phyloP scores from a whole-genome alignment of 1,140 invertebrate species.

The Vollenhovia emeryi region DNA sequence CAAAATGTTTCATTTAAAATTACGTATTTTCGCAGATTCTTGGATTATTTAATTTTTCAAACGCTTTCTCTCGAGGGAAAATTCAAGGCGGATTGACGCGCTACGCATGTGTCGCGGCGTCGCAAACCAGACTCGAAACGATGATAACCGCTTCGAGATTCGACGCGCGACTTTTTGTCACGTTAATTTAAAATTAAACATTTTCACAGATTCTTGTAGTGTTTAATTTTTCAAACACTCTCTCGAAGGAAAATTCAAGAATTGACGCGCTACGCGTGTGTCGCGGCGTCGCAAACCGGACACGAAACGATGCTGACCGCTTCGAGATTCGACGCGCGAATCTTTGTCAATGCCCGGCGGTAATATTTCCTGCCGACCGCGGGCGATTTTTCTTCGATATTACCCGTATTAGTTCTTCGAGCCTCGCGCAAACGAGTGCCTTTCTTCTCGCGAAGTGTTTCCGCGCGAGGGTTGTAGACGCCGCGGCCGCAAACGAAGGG shows the following conservation, averaged over 20 bases:
- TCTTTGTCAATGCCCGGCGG: background rate
- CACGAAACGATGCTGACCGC: background rate
- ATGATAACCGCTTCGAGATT: background rate
- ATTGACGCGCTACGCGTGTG: background rate
- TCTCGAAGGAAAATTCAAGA: background rate
- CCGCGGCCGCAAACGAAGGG: background rate
- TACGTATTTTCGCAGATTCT: background rate
- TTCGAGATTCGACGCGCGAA: background rate
- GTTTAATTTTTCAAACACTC: background rate
- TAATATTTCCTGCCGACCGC: background rate
- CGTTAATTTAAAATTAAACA: background rate
- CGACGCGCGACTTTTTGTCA: slow-evolving; percentile 11
- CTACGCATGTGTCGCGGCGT: background rate
- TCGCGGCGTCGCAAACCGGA: background rate
- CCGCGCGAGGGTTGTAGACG: background rate
- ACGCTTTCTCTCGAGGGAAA: background rate
- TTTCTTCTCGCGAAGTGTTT: slow-evolving; percentile 31
- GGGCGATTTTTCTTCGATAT: slow-evolving; percentile 27
- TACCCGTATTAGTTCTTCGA: slow-evolving; percentile 21
- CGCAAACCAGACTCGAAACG: background rate
- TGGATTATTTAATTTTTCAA: background rate
- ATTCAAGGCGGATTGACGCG: background rate
- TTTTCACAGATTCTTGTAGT: background rate
- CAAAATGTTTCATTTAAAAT: background rate
- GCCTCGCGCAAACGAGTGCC: slow-evolving; percentile 36